Evolutionary conservation across 30 jellyfish, hydroid and myxozoan genomes (phyloP).

Genomic region (Nemopilema nomurai): DNA sequence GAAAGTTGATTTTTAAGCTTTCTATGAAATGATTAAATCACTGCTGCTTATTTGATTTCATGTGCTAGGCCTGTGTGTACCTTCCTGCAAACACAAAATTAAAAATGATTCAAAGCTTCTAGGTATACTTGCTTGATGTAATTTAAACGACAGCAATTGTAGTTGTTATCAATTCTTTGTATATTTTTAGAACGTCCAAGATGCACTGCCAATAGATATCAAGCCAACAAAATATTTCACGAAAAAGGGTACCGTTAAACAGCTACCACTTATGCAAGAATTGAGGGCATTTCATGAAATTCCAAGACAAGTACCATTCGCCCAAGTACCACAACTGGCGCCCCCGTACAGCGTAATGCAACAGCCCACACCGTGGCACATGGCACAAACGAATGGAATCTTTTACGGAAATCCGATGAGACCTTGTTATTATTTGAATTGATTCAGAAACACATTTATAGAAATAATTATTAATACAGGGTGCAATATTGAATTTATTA

Average conservation of each 20-base stretch:
- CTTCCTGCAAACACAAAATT: no score
- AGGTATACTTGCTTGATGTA: no score
- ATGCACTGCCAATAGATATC: constrained; percentile 25
- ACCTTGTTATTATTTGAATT: not conserved
- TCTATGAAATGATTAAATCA: no score
- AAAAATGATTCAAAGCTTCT: no score
- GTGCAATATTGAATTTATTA: not conserved
- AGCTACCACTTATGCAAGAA: constrained; percentile 15
- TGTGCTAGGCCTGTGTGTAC: no score
- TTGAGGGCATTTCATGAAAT: not conserved
- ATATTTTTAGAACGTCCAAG: constrained; percentile 32
- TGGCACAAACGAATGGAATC: not conserved
- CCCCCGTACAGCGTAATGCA: not conserved
- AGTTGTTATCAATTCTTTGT: no score
- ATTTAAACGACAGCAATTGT: no score
- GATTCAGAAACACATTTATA: not conserved
- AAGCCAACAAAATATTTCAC: constrained; percentile 53
- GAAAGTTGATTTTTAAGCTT: no score
- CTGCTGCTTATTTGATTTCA: no score
- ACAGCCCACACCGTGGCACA: not conserved
- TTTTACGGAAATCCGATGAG: not conserved
- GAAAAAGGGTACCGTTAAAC: constrained; percentile 43
- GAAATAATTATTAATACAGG: not conserved
- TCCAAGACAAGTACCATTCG: constrained; percentile 2
- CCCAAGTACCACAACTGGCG: not conserved